phyloP scores from a whole-genome alignment of 2,888 invertebrate genomes.

The Rhodophaea formosa region DNA sequence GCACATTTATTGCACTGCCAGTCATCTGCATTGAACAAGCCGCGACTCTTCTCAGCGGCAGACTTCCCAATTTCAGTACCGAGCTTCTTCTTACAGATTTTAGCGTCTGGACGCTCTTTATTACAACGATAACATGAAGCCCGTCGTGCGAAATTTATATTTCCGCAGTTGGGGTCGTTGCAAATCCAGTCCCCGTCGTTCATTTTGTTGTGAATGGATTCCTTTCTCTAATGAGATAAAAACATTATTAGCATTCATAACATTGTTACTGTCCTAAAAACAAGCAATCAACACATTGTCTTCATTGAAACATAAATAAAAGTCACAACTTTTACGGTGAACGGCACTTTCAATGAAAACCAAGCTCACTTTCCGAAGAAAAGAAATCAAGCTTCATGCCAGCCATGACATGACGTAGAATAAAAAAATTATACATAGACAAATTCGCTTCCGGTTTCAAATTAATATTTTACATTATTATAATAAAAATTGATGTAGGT shows the following conservation, averaged over 20 bases:
- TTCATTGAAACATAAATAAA: conserved; percentile 61
- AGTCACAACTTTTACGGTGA: conserved; percentile 55
- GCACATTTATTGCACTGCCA: conserved; percentile 99
- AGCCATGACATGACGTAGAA: conserved; percentile 65
- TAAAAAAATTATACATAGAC: conserved; percentile 40
- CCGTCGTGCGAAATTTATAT: conserved; percentile 96
- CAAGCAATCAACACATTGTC: conserved; percentile 24
- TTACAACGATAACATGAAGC: conserved; percentile 95
- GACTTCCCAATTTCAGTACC: conserved; percentile 99
- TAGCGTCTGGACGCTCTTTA: conserved; percentile 81
- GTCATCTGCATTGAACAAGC: conserved; percentile 98
- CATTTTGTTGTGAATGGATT: conserved; percentile 61
- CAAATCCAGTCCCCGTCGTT: conserved; percentile 85
- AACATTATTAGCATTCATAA: neutral
- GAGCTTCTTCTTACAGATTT: conserved; percentile 86
- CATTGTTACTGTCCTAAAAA: neutral
- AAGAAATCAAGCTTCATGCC: conserved; percentile 72
- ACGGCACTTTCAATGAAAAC: conserved; percentile 68
- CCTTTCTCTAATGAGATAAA: conserved; percentile 30
- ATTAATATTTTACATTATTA: too few relatives aligned
- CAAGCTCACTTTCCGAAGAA: conserved; percentile 74
- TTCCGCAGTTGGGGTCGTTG: conserved; percentile 88
- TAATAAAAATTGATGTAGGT: too few relatives aligned
- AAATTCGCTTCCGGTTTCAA: neutral
- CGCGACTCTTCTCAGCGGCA: conserved; percentile 98